These are phyloP conservation scores for Triplophysa bombifrons DNA, from an alignment of 2,797 vertebrate species.

Conservation along the genomic window DNA sequence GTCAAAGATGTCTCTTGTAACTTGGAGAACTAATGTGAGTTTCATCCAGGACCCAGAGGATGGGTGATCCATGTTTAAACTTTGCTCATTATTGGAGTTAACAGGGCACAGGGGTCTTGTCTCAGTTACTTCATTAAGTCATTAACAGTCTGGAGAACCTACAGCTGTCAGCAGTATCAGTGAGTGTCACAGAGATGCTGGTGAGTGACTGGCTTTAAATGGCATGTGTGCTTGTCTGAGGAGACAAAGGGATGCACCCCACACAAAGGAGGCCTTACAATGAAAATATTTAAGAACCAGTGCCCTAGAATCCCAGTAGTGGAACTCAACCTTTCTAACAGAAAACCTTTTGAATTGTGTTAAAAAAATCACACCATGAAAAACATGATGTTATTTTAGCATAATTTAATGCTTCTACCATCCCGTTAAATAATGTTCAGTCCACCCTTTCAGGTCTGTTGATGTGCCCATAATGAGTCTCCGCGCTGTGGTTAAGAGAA, in stretches of 20 bases:
- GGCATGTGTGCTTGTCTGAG: not conserved
- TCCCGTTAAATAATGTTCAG: too few relatives aligned
- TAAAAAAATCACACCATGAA: too few relatives aligned
- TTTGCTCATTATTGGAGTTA: constrained; percentile 65
- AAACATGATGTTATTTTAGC: too few relatives aligned
- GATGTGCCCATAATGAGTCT: too few relatives aligned
- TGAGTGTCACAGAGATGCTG: constrained; percentile 51
- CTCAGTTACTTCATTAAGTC: constrained; percentile 71
- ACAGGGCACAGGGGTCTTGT: constrained; percentile 64
- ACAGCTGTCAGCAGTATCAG: constrained; percentile 67
- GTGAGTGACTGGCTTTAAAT: not conserved
- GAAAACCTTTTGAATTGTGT: too few relatives aligned
- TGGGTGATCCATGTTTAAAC: constrained; percentile 70
- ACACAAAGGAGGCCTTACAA: not conserved
- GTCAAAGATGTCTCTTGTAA: constrained; percentile 37
- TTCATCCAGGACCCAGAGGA: constrained; percentile 62
- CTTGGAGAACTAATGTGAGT: constrained; percentile 41
- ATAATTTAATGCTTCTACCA: too few relatives aligned
- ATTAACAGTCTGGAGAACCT: constrained; percentile 68
- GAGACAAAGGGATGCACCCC: not conserved
- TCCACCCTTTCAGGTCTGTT: too few relatives aligned
- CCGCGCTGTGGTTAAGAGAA: too few relatives aligned
- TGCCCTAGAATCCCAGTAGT: too few relatives aligned
- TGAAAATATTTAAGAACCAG: too few relatives aligned
- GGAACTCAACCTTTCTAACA: too few relatives aligned